Percentiles rank a stretch among this genome's conserved stretches.
Evolutionary conservation across 1,140 invertebrate genomes (phyloP).

Genomic region (Piezodorus guildinii): DNA sequence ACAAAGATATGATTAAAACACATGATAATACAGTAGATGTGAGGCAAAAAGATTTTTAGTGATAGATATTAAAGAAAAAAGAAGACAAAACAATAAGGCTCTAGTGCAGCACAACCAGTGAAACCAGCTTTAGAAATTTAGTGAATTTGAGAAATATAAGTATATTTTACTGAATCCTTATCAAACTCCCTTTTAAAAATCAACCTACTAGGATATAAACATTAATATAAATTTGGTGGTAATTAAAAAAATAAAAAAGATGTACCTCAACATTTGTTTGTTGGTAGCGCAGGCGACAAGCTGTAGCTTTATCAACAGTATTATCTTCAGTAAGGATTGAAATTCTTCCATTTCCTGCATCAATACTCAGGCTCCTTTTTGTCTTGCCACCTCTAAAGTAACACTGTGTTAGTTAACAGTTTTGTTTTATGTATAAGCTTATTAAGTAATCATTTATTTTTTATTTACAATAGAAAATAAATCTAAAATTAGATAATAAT

Average conservation of each 20-base stretch:
- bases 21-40: too few species aligned
- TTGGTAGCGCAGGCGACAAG: slow-evolving; percentile 74
- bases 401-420: neutral
- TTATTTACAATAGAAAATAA: neutral
- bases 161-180: too few species aligned
- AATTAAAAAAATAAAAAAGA: neutral
- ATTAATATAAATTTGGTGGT: neutral
- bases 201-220: too few species aligned
- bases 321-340: slow-evolving; percentile 27
- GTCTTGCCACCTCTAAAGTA: slow-evolving; percentile 19
- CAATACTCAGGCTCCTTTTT: slow-evolving; percentile 18
- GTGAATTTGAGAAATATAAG: too few species aligned
- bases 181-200: too few species aligned
- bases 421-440: neutral
- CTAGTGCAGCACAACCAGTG: too few species aligned
- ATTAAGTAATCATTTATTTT: neutral
- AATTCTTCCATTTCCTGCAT: slow-evolving; percentile 11
- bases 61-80: too few species aligned
- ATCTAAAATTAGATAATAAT: neutral
- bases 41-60: too few species aligned
- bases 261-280: slow-evolving; percentile 72
- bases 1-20: too few species aligned
- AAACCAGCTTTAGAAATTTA: too few species aligned
- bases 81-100: too few species aligned
- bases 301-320: slow-evolving; percentile 31